Evolutionary conservation across 2,113 vertebrate genomes (phyloP), one percentile per base, ranked within the genome.

Genomic region (Ceuthmochares aereus): DNA sequence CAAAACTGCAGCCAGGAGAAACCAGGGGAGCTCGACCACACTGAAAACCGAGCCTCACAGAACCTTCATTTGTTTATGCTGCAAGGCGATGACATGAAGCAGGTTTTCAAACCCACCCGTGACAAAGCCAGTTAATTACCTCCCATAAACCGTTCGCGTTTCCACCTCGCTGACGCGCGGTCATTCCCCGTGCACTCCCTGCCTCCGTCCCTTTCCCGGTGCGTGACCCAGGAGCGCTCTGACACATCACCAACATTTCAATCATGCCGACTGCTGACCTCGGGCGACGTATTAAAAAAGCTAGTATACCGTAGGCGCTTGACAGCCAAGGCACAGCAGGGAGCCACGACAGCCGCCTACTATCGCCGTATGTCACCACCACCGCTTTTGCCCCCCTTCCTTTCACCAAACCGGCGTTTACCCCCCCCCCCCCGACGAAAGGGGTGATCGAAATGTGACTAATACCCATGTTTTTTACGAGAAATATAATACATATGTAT

Each of bases 141-240:
- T 54, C 58, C 14, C 45, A 19, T 11, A 17, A 70, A 51, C 36
- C 9, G 1, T 27, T 66, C 9, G 1, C 32, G 60, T 54, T 63
- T 36, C 15, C 14, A 6, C 68, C 22, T 56, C 29, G 0, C 17
- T 10, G 34, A 6, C 55, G 22, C 8, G 5, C 0, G 3, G 0
- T 10, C 40, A 12, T 17, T 42, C 40, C 67, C n/a, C 47, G 1
- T 0, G 2, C 5, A 4, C 21, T 29, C 59, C 11, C 66, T 25
- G 52, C 51, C 10, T 3, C 7, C 7, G 4, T 3, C 25, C 52
- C 27, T 5, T 55, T 5, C 67, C 0, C 1, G 19, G n/a, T 0
- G 47, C 34, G 6, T 0, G 1, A 1, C 3, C 4, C 63, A 18
- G 34, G 3, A 23, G 6, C 4, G 6, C 13, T 6, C 73, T 2